Conservation (phyloP, 2,113 vertebrate species). For the Microtus pennsylvanicus region DNA sequence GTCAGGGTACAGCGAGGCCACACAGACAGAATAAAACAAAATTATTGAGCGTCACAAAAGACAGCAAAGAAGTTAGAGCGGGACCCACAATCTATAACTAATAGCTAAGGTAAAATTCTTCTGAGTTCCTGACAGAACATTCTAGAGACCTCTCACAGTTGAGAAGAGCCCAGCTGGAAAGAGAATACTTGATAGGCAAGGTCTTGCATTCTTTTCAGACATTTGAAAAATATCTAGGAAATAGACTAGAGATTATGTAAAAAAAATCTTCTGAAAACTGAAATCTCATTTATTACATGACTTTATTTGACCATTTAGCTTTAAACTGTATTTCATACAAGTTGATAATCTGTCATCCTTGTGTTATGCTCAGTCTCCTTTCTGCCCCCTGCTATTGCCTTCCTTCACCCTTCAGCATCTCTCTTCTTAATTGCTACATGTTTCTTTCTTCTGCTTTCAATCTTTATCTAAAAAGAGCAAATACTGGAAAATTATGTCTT, state of each 20-base stretch:
- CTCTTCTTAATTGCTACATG: neutral
- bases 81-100: too few relatives aligned
- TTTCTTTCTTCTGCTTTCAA: neutral
- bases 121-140: too few relatives aligned
- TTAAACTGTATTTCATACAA: neutral
- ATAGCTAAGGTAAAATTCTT: too few relatives aligned
- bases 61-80: too few relatives aligned
- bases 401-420: neutral
- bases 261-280: neutral
- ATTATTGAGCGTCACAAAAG: too few relatives aligned
- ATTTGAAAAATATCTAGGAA: neutral
- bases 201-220: neutral
- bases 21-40: too few relatives aligned
- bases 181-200: neutral
- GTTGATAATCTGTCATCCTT: neutral
- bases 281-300: neutral
- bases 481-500: neutral
- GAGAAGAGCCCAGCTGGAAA: neutral
- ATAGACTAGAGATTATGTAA: neutral
- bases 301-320: neutral
- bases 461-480: constrained; percentile 25
- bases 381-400: neutral
- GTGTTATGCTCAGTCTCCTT: neutral
- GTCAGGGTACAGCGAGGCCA: too few relatives aligned
- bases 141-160: neutral